Conservation (phyloP, 2,797 vertebrate species). For the Choloepus didactylus region DNA sequence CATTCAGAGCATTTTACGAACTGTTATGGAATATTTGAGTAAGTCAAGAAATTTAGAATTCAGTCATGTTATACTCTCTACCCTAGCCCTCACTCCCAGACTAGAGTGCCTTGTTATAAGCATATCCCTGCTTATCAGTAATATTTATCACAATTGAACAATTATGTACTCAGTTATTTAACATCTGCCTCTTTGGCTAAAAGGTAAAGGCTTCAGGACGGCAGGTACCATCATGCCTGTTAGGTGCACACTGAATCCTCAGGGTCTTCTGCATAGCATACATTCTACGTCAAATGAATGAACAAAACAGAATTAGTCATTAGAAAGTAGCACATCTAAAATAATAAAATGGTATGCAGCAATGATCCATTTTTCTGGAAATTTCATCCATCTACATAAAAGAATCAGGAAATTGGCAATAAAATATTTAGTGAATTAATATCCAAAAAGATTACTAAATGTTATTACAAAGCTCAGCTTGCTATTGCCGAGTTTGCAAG, state of each 20-base stretch:
- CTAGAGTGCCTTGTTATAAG: not conserved
- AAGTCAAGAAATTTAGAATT: not conserved
- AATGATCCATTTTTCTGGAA: conserved; percentile 24
- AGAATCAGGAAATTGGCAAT: conserved; percentile 3
- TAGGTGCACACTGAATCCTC: not conserved
- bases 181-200: conserved; percentile 21
- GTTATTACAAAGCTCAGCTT: not conserved
- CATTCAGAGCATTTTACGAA: conserved; percentile 48
- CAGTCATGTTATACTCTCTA: not conserved
- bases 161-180: conserved; percentile 8
- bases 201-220: conserved; percentile 4
- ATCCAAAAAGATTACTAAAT: not conserved
- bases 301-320: not conserved
- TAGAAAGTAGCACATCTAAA: conserved; percentile 37
- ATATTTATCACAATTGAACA: not conserved
- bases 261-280: not conserved
- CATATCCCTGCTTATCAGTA: not conserved
- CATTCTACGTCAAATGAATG: conserved; percentile 30
- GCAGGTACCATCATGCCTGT: not conserved
- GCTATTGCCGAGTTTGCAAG: too few species aligned
- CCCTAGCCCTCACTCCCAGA: not conserved
- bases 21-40: not conserved
- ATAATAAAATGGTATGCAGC: not conserved
- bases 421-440: conserved; percentile 34
- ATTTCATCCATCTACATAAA: not conserved